Evolutionary conservation across 1,140 invertebrate species (phyloP).

Genomic region (Polyergus mexicanus): DNA sequence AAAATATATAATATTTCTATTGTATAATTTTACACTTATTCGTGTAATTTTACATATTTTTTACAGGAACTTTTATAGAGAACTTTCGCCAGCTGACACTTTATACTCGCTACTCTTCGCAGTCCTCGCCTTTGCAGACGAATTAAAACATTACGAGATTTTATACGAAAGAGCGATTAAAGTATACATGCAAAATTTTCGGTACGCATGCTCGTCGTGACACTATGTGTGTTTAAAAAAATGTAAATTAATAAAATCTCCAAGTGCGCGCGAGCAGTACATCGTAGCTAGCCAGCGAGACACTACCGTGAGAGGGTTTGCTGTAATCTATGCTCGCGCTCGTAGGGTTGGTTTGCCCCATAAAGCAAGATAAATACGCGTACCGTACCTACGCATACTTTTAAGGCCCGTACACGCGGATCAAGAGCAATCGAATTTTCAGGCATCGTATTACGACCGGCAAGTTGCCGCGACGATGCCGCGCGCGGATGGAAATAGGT

Average conservation of each 20-base stretch:
- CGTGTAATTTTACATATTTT: too few species aligned
- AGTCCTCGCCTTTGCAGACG: not conserved
- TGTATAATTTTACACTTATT: too few species aligned
- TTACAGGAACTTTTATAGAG: too few species aligned
- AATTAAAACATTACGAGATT: constrained; percentile 48
- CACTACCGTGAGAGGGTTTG: constrained; percentile 58
- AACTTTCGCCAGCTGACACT: constrained; percentile 26
- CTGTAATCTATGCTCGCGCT: constrained; percentile 72
- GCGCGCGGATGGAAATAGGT: constrained; percentile 48
- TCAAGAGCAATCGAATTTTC: constrained; percentile 54
- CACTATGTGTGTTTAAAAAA: constrained; percentile 32
- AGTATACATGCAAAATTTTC: not conserved
- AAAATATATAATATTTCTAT: too few species aligned
- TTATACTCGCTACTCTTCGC: not conserved
- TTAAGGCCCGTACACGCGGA: constrained; percentile 62
- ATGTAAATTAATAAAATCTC: constrained; percentile 72
- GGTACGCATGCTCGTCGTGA: not conserved
- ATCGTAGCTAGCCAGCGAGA: constrained; percentile 53
- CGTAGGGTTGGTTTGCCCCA: constrained; percentile 72
- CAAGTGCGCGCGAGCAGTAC: constrained; percentile 52
- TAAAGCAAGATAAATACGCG: constrained; percentile 77
- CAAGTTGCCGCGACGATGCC: not conserved
- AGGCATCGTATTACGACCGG: not conserved
- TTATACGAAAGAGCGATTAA: constrained; percentile 25
- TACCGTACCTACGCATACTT: constrained; percentile 31